These are phyloP conservation scores for Eretmocerus hayati DNA, from an alignment of 2,888 invertebrate species.

Conservation along the genomic window DNA sequence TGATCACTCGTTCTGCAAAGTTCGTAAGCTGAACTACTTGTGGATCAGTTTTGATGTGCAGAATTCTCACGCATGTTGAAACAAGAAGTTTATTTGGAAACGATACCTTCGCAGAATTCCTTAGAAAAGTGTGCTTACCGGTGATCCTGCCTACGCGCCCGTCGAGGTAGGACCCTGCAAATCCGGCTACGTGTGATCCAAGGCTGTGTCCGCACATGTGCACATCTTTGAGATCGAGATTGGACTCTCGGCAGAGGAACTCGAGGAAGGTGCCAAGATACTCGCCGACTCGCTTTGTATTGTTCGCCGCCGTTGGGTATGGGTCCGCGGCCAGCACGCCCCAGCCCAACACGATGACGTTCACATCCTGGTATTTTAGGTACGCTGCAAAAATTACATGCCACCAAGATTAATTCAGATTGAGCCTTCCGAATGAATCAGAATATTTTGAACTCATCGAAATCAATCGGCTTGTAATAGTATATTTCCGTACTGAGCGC, in stretches of 20 bases:
- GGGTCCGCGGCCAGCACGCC: constrained; percentile 32
- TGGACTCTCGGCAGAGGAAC: constrained; percentile 35
- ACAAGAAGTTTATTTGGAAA: too few species aligned
- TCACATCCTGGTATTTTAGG: constrained; percentile 36
- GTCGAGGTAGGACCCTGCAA: constrained; percentile 30
- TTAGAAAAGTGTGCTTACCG: too few species aligned
- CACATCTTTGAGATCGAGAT: constrained; percentile 37
- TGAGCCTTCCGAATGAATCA: too few species aligned
- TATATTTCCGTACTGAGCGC: too few species aligned
- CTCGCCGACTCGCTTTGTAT: constrained; percentile 35
- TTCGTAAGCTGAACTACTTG: too few species aligned
- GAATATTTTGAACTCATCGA: too few species aligned
- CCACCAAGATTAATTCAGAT: too few species aligned
- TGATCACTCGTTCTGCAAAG: too few species aligned
- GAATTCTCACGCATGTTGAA: too few species aligned
- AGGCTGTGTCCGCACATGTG: constrained; percentile 45
- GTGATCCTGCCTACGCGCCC: constrained; percentile 46
- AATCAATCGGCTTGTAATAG: too few species aligned
- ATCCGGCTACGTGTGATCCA: constrained; percentile 43
- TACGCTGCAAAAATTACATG: constrained; percentile 33
- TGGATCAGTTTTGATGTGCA: too few species aligned
- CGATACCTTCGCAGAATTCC: too few species aligned
- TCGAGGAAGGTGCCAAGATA: constrained; percentile 35
- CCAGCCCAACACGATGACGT: constrained; percentile 40
- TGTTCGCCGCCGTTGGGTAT: constrained; percentile 35